Percentiles rank a stretch among this genome's conserved stretches.
Conservation (phyloP, 2,888 invertebrate species). For the Biston stratarius region DNA sequence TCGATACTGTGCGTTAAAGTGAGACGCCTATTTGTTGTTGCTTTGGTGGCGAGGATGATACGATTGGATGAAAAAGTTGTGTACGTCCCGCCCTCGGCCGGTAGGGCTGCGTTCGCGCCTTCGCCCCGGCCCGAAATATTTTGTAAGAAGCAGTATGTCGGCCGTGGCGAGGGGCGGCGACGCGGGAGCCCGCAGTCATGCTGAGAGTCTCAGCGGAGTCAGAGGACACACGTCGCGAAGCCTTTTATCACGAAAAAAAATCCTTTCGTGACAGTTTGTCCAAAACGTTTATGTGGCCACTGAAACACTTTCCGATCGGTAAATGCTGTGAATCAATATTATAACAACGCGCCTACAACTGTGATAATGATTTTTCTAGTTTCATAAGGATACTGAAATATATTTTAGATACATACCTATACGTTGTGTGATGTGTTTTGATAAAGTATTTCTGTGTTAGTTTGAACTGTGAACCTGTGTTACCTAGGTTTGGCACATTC, state of each 20-base stretch:
- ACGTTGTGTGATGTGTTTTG: slow-evolving; percentile 78
- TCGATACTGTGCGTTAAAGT: slow-evolving; percentile 48
- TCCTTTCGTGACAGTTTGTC: slow-evolving; percentile 71
- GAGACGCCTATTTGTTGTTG: slow-evolving; percentile 55
- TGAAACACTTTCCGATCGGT: slow-evolving; percentile 50
- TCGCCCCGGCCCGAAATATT: slow-evolving; percentile 69
- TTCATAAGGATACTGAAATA: slow-evolving; percentile 73
- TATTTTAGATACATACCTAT: slow-evolving; percentile 65
- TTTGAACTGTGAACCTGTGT: slow-evolving; percentile 45
- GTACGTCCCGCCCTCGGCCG: slow-evolving; percentile 74
- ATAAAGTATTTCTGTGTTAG: slow-evolving; percentile 62
- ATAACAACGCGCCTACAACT: slow-evolving; percentile 77
- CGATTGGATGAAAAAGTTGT: slow-evolving; percentile 80
- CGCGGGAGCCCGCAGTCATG: slow-evolving; percentile 86
- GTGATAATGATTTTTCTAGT: slow-evolving; percentile 73
- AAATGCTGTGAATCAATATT: slow-evolving; percentile 62
- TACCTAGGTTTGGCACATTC: slow-evolving; percentile 21
- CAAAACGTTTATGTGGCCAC: slow-evolving; percentile 69
- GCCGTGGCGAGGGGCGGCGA: slow-evolving; percentile 80
- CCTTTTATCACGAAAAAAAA: slow-evolving; percentile 77
- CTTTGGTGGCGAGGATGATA: slow-evolving; percentile 52
- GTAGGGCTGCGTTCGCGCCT: slow-evolving; percentile 80
- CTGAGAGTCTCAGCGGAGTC: slow-evolving; percentile 83
- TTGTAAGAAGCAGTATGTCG: slow-evolving; percentile 83
- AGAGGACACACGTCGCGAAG: slow-evolving; percentile 83